Base-by-base conservation (phyloP, 2,113 vertebrate species). In the Pygoscelis adeliae region DNA sequence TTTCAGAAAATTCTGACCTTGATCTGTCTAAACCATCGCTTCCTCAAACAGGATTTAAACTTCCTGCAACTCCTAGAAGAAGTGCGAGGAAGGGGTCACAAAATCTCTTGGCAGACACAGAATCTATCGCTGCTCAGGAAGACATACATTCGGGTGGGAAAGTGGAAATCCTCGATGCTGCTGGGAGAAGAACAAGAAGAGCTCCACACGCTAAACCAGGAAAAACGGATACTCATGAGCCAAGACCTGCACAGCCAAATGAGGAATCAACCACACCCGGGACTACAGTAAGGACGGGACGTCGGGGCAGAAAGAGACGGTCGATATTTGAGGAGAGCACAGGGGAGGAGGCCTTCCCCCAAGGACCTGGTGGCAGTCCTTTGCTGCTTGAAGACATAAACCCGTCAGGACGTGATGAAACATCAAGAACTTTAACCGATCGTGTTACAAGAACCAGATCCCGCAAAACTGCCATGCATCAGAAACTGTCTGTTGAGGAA, bases 391-490 rank as follows among this genome's bases (percentile, higher is more conserved):
- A 93, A 36, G 65, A 40, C 4, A 23, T 69, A 61, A 91, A 89
- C 34, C 78, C 69, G 6, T 79, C 96, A 32, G 83, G 52, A 25
- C 29, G 0, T 15, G 62, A n/a, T 15, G 73, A 96, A 56, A n/a
- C 65, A 61, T 14, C 81, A 7, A 89, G 71, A 92, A 92, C 87
- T 74, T 46, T 65, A 46, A 82, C 80, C 52, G 92, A 70, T 38
- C 58, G n/a, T 18, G 20, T 95, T 53, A 96, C 90, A 63, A 98
- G 97, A 96, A 98, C 97, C 63, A 97, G 98, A 63, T 94, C 97
- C 20, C 97, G 80, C 52, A 98, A 79, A 87, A 62, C 91, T 85
- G 8, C 89, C 20, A 6, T 47, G 23, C 71, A 55, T 42, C 79
- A 79, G 4, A 96, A 97, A 18, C 22, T 94, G 23, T 63, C 97